phyloP scores from a whole-genome alignment of 2,888 invertebrate genomes.

The Agonopterix arenella region DNA sequence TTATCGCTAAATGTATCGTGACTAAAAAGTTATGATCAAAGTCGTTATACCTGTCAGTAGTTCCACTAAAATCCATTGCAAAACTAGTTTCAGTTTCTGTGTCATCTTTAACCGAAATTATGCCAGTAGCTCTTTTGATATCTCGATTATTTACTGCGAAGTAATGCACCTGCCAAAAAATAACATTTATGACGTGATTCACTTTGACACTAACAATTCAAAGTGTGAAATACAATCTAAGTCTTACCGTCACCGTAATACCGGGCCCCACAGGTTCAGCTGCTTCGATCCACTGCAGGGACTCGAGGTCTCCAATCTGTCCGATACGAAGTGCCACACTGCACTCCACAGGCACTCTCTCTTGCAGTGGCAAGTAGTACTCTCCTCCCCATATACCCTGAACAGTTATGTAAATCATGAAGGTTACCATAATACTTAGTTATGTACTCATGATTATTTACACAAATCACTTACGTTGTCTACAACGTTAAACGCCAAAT shows the following conservation, averaged over 20 bases:
- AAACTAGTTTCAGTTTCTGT: slow-evolving; percentile 14
- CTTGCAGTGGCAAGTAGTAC: slow-evolving; percentile 22
- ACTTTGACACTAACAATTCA: too few species aligned
- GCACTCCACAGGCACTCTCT: slow-evolving; percentile 5
- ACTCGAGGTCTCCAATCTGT: slow-evolving; percentile 26
- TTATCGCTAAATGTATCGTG: neutral
- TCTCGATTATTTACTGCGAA: slow-evolving; percentile 25
- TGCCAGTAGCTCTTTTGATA: slow-evolving; percentile 25
- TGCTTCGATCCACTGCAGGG: slow-evolving; percentile 35
- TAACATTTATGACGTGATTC: neutral
- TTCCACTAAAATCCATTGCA: slow-evolving; percentile 48
- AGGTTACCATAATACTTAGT: too few species aligned
- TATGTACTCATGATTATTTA: too few species aligned
- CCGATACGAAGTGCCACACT: slow-evolving; percentile 19
- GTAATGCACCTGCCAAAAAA: slow-evolving; percentile 14
- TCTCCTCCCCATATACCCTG: slow-evolving; percentile 34
- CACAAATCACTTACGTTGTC: slow-evolving; percentile 24
- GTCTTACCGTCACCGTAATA: slow-evolving; percentile 31
- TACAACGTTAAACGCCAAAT: slow-evolving; percentile 31
- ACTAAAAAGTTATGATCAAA: neutral
- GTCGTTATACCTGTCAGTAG: slow-evolving; percentile 30
- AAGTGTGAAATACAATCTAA: neutral
- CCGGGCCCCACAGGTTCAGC: slow-evolving; percentile 15
- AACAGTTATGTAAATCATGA: neutral
- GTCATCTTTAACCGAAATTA: slow-evolving; percentile 9